These are phyloP conservation scores for Charina bottae DNA, from an alignment of 2,113 vertebrate genomes.

Conservation along the genomic window DNA sequence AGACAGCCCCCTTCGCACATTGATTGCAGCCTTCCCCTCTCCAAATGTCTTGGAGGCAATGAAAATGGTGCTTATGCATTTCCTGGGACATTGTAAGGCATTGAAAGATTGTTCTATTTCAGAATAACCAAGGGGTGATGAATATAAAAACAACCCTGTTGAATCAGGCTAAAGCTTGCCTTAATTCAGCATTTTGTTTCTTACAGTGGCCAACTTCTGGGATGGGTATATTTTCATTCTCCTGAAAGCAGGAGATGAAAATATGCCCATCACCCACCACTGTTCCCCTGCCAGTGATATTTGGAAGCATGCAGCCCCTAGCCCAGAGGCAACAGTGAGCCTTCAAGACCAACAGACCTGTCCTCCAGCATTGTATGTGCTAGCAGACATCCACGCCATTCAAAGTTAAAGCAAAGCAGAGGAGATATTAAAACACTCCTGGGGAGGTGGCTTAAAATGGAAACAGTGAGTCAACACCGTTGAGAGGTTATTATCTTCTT, in stretches of 20 bases:
- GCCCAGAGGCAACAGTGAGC: background rate
- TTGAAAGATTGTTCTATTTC: background rate
- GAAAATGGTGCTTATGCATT: background rate
- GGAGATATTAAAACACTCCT: background rate
- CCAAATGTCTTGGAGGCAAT: background rate
- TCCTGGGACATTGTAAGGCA: background rate
- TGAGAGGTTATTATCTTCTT: background rate
- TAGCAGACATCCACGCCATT: background rate
- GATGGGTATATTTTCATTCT: background rate
- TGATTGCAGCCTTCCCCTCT: background rate
- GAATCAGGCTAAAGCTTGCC: background rate
- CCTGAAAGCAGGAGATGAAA: background rate
- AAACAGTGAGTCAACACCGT: constrained; percentile 9
- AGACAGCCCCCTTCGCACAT: background rate
- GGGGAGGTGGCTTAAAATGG: constrained; percentile 12
- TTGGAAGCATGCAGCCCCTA: background rate
- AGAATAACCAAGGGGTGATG: background rate
- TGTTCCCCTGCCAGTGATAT: background rate
- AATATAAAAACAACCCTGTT: background rate
- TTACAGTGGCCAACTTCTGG: background rate
- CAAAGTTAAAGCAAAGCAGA: background rate
- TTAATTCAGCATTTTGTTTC: background rate
- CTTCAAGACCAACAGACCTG: background rate
- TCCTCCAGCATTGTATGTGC: rapidly evolving
- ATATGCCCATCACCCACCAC: background rate